Evolutionary conservation across 2,113 vertebrate genomes (phyloP).

Genomic region (Trogon surrucura): DNA sequence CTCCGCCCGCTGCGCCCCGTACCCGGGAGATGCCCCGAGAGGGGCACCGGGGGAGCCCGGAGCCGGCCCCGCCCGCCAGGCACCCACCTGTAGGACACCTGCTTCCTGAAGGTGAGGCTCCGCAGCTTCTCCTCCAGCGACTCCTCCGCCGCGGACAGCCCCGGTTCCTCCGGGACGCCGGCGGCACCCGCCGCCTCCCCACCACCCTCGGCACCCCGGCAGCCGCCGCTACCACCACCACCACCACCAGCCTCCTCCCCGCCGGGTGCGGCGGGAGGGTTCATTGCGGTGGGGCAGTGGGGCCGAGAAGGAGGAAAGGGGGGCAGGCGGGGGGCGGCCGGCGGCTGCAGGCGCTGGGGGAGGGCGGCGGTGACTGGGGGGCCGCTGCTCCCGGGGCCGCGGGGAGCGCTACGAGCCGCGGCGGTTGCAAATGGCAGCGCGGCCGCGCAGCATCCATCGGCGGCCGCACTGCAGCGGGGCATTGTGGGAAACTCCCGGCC

Average conservation of each 20-base stretch:
- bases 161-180: conserved; percentile 69
- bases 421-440: conserved; percentile 82
- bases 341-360: not conserved
- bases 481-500: conserved; percentile 85
- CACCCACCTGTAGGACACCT: conserved; percentile 90
- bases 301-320: not conserved
- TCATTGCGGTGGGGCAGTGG: conserved; percentile 58
- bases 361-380: not conserved
- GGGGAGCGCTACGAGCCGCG: conserved; percentile 15
- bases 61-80: not conserved
- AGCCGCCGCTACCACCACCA: conserved; percentile 54
- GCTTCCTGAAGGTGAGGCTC: conserved; percentile 88
- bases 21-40: not conserved
- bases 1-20: not conserved
- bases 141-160: conserved; percentile 73
- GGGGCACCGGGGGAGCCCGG: not conserved
- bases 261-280: conserved; percentile 57
- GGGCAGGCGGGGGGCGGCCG: not conserved
- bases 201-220: conserved; percentile 77
- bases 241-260: conserved; percentile 64
- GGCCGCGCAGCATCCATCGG: conserved; percentile 82
- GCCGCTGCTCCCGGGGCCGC: not conserved
- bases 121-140: conserved; percentile 86
- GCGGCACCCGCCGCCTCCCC: conserved; percentile 64
- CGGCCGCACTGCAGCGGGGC: conserved; percentile 77